A percentile compares a stretch with the other conserved stretches of the same genome.
Conservation (phyloP, 2,888 invertebrate species). For the Empis stercorea region DNA sequence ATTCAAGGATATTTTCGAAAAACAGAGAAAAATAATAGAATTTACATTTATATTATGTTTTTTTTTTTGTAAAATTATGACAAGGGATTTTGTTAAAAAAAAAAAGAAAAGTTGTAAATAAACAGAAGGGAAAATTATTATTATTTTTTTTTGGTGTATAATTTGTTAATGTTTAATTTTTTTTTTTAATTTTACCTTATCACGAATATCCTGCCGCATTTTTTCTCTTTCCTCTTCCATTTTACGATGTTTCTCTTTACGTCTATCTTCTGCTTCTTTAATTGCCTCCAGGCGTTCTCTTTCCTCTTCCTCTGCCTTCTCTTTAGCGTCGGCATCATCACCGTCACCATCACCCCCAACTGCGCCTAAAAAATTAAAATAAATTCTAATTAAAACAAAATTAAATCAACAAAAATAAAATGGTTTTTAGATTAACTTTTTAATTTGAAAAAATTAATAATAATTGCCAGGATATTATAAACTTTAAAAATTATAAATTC, state of each 20-base stretch:
- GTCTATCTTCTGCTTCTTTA: slow-evolving; percentile 91
- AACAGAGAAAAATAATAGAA: no score
- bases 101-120: no score
- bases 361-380: slow-evolving; percentile 47
- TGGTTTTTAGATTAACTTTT: neutral
- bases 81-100: no score
- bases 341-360: slow-evolving; percentile 76
- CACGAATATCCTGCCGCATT: slow-evolving; percentile 98
- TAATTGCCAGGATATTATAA: no score
- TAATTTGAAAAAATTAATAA: no score
- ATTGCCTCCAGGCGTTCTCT: slow-evolving; percentile 96
- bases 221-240: slow-evolving; percentile 99
- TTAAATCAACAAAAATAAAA: slow-evolving; percentile 3
- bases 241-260: slow-evolving; percentile 99
- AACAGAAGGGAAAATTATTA: no score
- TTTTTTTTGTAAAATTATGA: no score
- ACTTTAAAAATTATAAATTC: no score
- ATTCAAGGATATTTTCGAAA: no score
- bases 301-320: slow-evolving; percentile 97
- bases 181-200: slow-evolving; percentile 84
- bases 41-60: no score
- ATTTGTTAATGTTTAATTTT: neutral
- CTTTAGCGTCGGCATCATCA: slow-evolving; percentile 89
- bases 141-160: no score
- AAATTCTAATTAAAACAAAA: neutral